Evolutionary conservation across 2,113 vertebrate genomes (phyloP).

Genomic region (Mesocricetus auratus): DNA sequence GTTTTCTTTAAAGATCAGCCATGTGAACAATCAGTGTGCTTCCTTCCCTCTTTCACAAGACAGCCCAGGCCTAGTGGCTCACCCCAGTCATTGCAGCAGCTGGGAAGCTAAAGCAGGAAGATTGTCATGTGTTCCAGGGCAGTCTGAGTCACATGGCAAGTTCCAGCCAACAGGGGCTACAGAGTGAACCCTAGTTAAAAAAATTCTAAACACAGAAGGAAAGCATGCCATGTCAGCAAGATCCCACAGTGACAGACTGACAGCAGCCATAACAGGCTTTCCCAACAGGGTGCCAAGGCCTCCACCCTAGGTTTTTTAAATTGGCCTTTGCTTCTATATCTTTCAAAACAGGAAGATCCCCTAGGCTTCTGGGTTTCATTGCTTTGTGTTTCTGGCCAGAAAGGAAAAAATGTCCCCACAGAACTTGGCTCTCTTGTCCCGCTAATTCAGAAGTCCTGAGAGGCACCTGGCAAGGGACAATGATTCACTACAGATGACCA

Average conservation of each 20-base stretch:
- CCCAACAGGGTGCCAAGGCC: not conserved
- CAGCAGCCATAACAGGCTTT: not conserved
- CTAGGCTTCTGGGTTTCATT: not conserved
- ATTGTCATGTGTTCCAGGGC: not conserved
- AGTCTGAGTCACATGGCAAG: not conserved
- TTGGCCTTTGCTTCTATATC: not conserved
- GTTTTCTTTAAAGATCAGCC: not conserved
- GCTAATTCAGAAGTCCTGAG: not conserved
- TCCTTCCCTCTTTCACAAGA: slow-evolving; percentile 12
- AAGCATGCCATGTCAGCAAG: not conserved
- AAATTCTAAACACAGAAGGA: not conserved
- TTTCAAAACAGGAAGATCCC: not conserved
- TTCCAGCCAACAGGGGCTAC: not conserved
- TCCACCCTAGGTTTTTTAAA: not conserved
- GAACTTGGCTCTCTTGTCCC: not conserved
- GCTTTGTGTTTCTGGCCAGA: not conserved
- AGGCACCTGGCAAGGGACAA: accelerated
- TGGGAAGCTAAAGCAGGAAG: not conserved
- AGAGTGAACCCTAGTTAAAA: not conserved
- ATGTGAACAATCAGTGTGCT: not conserved
- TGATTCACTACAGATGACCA: accelerated
- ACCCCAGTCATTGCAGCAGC: not conserved
- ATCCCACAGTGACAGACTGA: not conserved
- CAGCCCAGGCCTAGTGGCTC: not conserved
- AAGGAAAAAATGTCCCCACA: not conserved